Percentiles rank a stretch among this genome's conserved stretches.
These are phyloP conservation scores for Hybognathus amarus DNA, from an alignment of 2,797 vertebrate genomes.

Conservation along the genomic window DNA sequence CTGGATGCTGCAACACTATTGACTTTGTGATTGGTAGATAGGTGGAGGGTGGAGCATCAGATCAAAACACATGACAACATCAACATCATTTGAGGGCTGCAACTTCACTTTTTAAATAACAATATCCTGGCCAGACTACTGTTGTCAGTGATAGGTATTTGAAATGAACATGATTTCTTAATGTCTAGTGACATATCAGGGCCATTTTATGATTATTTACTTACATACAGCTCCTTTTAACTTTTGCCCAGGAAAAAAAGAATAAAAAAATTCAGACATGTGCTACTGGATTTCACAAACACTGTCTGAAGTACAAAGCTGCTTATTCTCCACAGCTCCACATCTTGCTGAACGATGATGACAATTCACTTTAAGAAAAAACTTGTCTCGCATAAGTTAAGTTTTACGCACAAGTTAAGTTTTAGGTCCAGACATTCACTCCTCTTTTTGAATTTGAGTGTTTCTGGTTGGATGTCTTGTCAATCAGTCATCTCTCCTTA, in stretches of 20 bases:
- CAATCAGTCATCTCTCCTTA: not conserved
- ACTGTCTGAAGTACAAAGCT: slow-evolving; percentile 1
- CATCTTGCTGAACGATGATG: not conserved
- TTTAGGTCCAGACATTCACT: not conserved
- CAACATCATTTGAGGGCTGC: too few species aligned
- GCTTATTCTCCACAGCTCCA: not conserved
- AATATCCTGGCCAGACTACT: too few species aligned
- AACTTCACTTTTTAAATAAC: too few species aligned
- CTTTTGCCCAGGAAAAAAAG: not conserved
- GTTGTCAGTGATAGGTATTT: too few species aligned
- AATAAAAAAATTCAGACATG: not conserved
- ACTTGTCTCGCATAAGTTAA: not conserved
- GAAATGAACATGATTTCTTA: too few species aligned
- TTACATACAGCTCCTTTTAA: not conserved
- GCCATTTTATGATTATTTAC: too few species aligned
- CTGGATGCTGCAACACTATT: too few species aligned
- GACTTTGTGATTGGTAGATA: too few species aligned
- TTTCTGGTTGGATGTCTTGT: not conserved
- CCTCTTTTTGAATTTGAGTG: not conserved
- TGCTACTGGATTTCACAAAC: not conserved
- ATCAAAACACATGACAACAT: too few species aligned
- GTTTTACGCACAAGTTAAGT: not conserved
- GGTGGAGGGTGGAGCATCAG: too few species aligned
- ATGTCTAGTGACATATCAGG: too few species aligned
- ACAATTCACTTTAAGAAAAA: slow-evolving; percentile 3